phyloP scores from a whole-genome alignment of 2,797 vertebrate genomes.

The Xyrichtys novacula region DNA sequence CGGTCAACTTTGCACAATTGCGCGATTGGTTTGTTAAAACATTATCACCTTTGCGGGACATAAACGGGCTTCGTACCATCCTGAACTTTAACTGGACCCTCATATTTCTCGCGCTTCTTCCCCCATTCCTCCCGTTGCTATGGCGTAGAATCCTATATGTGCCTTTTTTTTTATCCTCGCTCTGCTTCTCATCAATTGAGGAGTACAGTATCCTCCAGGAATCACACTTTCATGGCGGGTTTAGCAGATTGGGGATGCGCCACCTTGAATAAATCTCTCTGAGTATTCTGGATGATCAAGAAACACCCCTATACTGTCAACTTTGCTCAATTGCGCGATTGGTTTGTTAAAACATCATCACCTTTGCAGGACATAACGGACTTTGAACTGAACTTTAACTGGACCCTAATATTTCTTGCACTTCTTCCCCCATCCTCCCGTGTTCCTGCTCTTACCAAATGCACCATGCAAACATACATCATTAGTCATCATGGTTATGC shows the following conservation, averaged over 20 bases:
- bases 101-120: neutral
- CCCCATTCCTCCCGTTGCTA: conserved; percentile 14
- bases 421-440: neutral
- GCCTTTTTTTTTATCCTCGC: neutral
- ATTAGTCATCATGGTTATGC: conserved; percentile 56
- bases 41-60: too few species aligned
- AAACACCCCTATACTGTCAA: too few species aligned
- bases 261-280: too few species aligned
- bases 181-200: conserved; percentile 19
- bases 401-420: neutral
- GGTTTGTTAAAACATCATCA: too few species aligned
- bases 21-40: too few species aligned
- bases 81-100: conserved; percentile 16
- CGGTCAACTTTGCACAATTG: too few species aligned
- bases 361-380: too few species aligned
- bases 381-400: conserved; percentile 2
- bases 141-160: conserved; percentile 1
- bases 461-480: conserved; percentile 60
- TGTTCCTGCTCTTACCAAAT: neutral
- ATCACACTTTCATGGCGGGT: too few species aligned
- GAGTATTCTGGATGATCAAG: too few species aligned
- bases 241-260: too few species aligned
- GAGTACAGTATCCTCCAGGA: conserved; percentile 15
- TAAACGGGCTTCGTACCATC: too few species aligned
- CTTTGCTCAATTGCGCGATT: too few species aligned